Base-by-base conservation (phyloP, 2,888 invertebrate species). In the Corythucha ciliata region DNA sequence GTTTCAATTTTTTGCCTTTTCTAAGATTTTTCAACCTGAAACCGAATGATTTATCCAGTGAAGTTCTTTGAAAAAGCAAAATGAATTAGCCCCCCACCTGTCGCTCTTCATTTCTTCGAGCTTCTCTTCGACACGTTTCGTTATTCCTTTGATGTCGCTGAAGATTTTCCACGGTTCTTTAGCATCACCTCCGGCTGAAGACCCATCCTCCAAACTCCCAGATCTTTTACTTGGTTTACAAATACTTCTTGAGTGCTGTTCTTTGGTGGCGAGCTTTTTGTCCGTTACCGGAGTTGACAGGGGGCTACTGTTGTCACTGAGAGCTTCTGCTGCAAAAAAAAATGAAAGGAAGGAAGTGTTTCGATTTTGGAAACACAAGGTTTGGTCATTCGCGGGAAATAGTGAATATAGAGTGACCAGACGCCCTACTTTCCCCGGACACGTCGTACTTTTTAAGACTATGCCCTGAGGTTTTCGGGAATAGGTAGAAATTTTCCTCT, bases 121-220 rank as follows among this genome's bases (percentile, higher is more conserved):
- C 69, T 81, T 83, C 55, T 83, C 83, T 64, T 84, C 83, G 41
- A 84, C 82, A 29, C 82, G 83, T 65, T 83, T 83, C 32, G 82
- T 78, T 56, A 84, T 79, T 42, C 79, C 82, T 66, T 74, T 80
- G 51, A 83, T 77, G 58, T 82, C 82, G 56, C 78, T 76, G 57
- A 83, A 77, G 63, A 82, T 74, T 62, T 78, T 78, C 83, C 83
- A 83, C 5, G 80, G 44, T 39, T 22, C 76, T 75, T 49, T 33
- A 33, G 40, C 42, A 33, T 49, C 49, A 10, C 33, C 33, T n/a
- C n/a, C n/a, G n/a, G n/a, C n/a, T n/a, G n/a, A n/a, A 5, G 73
- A 69, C 2, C 71, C 72, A 58, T 73, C 72, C 60, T 82, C 81
- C 14, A 77, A 68, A 55, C 77, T 77, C 1, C 71, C 70, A n/a